phyloP scores from a whole-genome alignment of 2,797 vertebrate genomes.

The Manis javanica region DNA sequence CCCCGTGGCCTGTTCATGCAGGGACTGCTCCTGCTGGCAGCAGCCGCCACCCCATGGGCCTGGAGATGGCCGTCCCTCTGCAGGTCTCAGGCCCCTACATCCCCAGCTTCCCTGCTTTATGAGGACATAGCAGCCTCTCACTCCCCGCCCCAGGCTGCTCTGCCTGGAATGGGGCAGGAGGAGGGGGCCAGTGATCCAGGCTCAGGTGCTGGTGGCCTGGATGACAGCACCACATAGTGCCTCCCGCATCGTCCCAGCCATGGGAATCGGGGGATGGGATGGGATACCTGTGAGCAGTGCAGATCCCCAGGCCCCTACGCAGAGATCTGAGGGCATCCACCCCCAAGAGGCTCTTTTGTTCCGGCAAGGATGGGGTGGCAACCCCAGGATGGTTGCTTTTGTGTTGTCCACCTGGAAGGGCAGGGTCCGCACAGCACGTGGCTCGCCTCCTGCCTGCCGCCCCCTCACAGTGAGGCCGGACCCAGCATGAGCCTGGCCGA shows the following conservation, averaged over 20 bases:
- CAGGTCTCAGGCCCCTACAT: background rate
- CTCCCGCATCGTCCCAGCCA: background rate
- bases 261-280: background rate
- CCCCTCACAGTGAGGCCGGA: background rate
- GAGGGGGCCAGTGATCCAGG: background rate
- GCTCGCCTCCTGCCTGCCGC: background rate
- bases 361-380: background rate
- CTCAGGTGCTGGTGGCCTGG: rapidly evolving
- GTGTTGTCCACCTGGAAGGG: background rate
- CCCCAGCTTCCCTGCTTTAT: background rate
- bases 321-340: background rate
- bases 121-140: too few species aligned
- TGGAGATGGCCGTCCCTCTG: background rate
- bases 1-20: background rate
- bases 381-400: background rate
- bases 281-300: background rate
- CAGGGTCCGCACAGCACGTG: background rate
- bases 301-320: background rate
- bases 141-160: too few species aligned
- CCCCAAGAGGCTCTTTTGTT: background rate
- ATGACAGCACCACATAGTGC: rapidly evolving
- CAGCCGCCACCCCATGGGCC: background rate
- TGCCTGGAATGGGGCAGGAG: background rate
- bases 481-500: background rate
- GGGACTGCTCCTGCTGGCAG: background rate